Conservation (phyloP, 2,888 invertebrate genomes). For the Julus scanicus region DNA sequence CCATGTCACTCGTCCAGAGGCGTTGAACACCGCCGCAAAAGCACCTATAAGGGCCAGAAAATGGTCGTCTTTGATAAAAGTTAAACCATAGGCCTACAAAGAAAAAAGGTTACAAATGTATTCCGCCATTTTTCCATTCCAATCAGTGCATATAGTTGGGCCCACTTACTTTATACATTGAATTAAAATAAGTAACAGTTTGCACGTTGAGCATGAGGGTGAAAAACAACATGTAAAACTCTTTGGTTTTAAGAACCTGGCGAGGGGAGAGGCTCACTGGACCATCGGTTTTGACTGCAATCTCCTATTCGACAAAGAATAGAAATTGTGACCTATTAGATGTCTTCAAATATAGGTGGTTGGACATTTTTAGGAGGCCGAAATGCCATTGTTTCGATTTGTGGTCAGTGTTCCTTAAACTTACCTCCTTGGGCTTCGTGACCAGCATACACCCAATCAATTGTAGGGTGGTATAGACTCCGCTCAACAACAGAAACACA, state of each 20-base stretch:
- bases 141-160: neutral
- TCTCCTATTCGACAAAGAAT: neutral
- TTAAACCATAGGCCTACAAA: slow-evolving; percentile 66
- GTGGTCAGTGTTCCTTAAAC: neutral
- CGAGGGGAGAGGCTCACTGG: slow-evolving; percentile 41
- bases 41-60: slow-evolving; percentile 68
- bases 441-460: slow-evolving; percentile 62
- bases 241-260: slow-evolving; percentile 61
- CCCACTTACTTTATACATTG: slow-evolving; percentile 63
- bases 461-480: slow-evolving; percentile 63
- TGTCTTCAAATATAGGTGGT: too few species aligned
- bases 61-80: slow-evolving; percentile 68
- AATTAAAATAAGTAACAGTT: slow-evolving; percentile 64
- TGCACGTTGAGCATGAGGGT: slow-evolving; percentile 64
- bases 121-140: neutral
- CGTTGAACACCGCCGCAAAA: slow-evolving; percentile 68
- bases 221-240: slow-evolving; percentile 65
- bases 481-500: slow-evolving; percentile 64
- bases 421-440: slow-evolving; percentile 26
- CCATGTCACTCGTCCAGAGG: slow-evolving; percentile 67
- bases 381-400: neutral
- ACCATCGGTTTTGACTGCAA: neutral
- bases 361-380: too few species aligned
- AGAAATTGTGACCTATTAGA: neutral
- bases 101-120: neutral